Conservation (phyloP, 1,140 invertebrate species). For the Leptoteleia sp. region DNA sequence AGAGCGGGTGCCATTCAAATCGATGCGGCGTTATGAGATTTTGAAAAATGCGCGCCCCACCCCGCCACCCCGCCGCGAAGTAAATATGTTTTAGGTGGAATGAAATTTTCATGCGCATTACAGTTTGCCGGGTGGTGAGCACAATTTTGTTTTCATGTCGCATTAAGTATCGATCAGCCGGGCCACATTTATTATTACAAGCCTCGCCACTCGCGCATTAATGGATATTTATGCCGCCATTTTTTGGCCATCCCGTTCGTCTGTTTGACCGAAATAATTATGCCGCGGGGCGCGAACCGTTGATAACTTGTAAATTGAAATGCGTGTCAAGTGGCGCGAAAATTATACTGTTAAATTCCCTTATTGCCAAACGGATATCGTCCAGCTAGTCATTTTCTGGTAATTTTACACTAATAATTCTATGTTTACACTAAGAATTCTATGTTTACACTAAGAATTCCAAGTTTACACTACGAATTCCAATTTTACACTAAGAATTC, state of each 20-base stretch:
- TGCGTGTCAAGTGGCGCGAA: too few species aligned
- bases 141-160: slow-evolving; percentile 52
- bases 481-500: too few species aligned
- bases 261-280: slow-evolving; percentile 43
- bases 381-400: too few species aligned
- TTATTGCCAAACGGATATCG: too few species aligned
- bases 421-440: too few species aligned
- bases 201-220: slow-evolving; percentile 22
- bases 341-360: too few species aligned
- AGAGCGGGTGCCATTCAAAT: slow-evolving; percentile 22
- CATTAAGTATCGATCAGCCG: slow-evolving; percentile 51
- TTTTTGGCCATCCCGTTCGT: slow-evolving; percentile 16
- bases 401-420: too few species aligned
- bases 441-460: too few species aligned
- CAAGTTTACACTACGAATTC: too few species aligned
- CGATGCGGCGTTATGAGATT: slow-evolving; percentile 43
- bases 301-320: slow-evolving; percentile 16
- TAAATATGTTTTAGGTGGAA: slow-evolving; percentile 52
- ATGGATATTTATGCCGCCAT: slow-evolving; percentile 43
- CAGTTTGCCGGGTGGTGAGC: slow-evolving; percentile 35
- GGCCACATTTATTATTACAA: slow-evolving; percentile 48
- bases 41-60: slow-evolving; percentile 31
- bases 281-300: slow-evolving; percentile 13
- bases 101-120: slow-evolving; percentile 56
- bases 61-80: too few species aligned